These are phyloP conservation scores for Capromys pilorides DNA, from an alignment of 2,797 vertebrate species.

Conservation along the genomic window DNA sequence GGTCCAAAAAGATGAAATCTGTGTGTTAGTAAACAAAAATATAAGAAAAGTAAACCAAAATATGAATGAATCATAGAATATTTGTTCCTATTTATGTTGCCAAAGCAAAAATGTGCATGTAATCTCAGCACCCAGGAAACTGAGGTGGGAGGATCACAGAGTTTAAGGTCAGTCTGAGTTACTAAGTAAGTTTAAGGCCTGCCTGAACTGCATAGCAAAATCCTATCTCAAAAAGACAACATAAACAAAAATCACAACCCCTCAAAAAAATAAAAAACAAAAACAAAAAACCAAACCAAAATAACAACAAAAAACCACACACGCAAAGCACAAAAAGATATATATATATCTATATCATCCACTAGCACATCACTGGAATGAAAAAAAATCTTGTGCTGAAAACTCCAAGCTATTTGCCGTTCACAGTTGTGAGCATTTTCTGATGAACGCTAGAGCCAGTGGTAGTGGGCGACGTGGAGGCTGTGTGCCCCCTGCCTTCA, in stretches of 20 bases:
- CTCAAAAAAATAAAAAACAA: background rate
- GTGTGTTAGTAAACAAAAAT: background rate
- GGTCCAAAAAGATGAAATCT: background rate
- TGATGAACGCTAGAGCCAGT: background rate
- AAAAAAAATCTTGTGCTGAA: background rate
- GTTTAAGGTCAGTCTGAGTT: too few relatives aligned
- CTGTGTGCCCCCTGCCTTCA: background rate
- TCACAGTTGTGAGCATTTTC: background rate
- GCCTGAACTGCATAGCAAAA: too few relatives aligned
- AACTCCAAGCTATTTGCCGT: background rate
- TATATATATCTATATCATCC: background rate
- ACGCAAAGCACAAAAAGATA: too few relatives aligned
- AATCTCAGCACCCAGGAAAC: too few relatives aligned
- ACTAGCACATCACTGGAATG: background rate
- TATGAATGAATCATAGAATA: background rate
- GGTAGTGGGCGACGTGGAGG: background rate
- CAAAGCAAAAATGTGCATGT: background rate
- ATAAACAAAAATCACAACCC: too few relatives aligned
- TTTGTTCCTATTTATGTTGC: background rate
- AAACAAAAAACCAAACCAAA: background rate
- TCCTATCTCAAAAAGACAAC: too few relatives aligned
- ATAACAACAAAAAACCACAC: too few relatives aligned
- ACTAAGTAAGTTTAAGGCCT: too few relatives aligned
- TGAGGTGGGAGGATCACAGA: too few relatives aligned
- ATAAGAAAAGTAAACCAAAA: conserved; percentile 8